Base-by-base conservation (phyloP, 2,113 vertebrate genomes). In the Motacilla alba region DNA sequence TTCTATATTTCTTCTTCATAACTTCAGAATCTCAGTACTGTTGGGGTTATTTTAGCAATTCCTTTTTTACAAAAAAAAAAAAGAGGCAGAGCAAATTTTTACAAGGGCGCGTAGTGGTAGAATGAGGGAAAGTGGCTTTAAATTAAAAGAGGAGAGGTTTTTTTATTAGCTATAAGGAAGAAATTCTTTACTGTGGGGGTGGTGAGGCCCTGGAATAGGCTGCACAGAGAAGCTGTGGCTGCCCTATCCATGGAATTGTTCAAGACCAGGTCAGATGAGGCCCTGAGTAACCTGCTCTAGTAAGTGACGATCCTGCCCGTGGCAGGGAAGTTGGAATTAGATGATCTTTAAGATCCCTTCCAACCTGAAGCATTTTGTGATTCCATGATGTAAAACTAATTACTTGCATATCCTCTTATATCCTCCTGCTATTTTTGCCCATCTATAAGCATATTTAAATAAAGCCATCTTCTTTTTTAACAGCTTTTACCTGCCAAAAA, bases 401-500 rank as follows among this genome's bases (percentile, higher is more conserved):
- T 87, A 20, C 8, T 78, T 78, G 9, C 14, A 14, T 75, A 35
- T 82, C 18, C 31, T 72, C 24, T 70, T 72, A 26, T 43, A 37
- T 7, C 10, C 15, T 27, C 22, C 7, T 83, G 37, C 30, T 56
- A 1, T 15, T 83, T n/a, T 94, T 94, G 9, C 16, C 18, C 53
- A 52, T 72, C 73, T 92, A 30, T 41, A 80, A 73, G 18, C 28
- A 13, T 69, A 66, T 85, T 95, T 93, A 62, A 97, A 70, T 75
- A 22, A 89, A 82, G 56, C 13, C 0, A 1, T 77, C 94, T 83
- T 84, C 52, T 93, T 85, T 73, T 89, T 77, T 94, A 94, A 90
- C 94, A 99, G 99, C 99, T 99, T 97, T 98, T 99, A 97, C 99
- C 99, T 91, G 98, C 99, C 81, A 99, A 99, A 98, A 99, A 99